Percentiles rank a stretch among this genome's conserved stretches.
phyloP scores from a whole-genome alignment of 2,888 invertebrate genomes.

The Eutolmus rufibarbis region DNA sequence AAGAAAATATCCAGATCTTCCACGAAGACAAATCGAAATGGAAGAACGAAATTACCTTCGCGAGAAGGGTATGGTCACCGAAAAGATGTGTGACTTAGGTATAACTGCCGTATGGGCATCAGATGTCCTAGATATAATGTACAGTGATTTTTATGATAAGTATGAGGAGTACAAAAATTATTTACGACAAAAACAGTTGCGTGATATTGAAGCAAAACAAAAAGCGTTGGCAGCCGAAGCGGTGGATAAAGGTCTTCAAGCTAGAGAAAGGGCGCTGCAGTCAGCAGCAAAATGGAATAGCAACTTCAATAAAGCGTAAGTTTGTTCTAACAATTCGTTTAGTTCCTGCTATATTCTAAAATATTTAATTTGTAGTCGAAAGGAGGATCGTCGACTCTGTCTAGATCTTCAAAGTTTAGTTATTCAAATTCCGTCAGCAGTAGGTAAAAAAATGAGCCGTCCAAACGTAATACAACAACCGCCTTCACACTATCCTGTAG shows the following conservation, averaged over 20 bases:
- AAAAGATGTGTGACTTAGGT: constrained; percentile 92
- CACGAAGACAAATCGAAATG: constrained; percentile 84
- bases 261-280: constrained; percentile 79
- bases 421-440: constrained; percentile 76
- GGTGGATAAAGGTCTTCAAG: constrained; percentile 65
- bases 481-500: constrained; percentile 82
- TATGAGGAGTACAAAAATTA: constrained; percentile 86
- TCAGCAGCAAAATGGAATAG: constrained; percentile 90
- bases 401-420: constrained; percentile 93
- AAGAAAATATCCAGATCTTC: constrained; percentile 89
- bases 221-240: constrained; percentile 66
- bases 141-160: constrained; percentile 92
- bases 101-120: constrained; percentile 90
- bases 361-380: constrained; percentile 59
- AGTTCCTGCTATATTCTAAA: background rate
- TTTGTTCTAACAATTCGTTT: background rate
- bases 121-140: constrained; percentile 95
- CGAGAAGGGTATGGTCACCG: constrained; percentile 82
- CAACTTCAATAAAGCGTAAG: constrained; percentile 74
- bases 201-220: constrained; percentile 73
- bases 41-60: constrained; percentile 90
- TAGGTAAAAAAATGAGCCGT: constrained; percentile 59
- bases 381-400: constrained; percentile 80
- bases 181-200: constrained; percentile 68
- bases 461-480: constrained; percentile 53